Evolutionary conservation across 53 echinoderm and acorn worm genomes (phyloP).

Genomic region (Holothuria leucospilota): DNA sequence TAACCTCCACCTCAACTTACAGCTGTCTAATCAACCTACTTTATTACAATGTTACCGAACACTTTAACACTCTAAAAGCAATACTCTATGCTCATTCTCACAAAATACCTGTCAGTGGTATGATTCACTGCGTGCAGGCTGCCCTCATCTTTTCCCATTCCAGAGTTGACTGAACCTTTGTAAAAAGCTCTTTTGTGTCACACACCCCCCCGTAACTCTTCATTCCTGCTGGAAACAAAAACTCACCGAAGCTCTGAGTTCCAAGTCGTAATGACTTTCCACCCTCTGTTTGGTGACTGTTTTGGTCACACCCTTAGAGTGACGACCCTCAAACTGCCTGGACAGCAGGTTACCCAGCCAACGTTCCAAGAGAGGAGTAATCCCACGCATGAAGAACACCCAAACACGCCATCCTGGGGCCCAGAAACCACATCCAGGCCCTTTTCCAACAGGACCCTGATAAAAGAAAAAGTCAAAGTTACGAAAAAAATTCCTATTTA

Average conservation of each 20-base stretch:
- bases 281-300: constrained; percentile 99
- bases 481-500: too few relatives aligned
- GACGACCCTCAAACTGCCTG: constrained; percentile 98
- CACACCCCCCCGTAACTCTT: neutral
- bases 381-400: constrained; percentile 99
- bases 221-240: neutral
- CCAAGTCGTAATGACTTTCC: constrained; percentile 97
- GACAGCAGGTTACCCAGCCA: constrained; percentile 99
- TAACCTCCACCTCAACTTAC: too few relatives aligned
- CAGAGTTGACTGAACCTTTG: too few relatives aligned
- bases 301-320: constrained; percentile 99
- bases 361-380: constrained; percentile 95
- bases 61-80: too few relatives aligned
- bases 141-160: too few relatives aligned
- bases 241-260: constrained; percentile 96
- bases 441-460: constrained; percentile 98
- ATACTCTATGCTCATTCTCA: too few relatives aligned
- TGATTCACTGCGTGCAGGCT: too few relatives aligned
- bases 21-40: too few relatives aligned
- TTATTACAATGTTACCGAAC: too few relatives aligned
- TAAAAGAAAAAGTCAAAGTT: neutral
- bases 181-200: neutral
- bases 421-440: constrained; percentile 98
- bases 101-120: too few relatives aligned
- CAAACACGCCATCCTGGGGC: constrained; percentile 99